These are phyloP conservation scores for Potorous gilbertii DNA, from an alignment of 2,797 vertebrate species.

Conservation along the genomic window DNA sequence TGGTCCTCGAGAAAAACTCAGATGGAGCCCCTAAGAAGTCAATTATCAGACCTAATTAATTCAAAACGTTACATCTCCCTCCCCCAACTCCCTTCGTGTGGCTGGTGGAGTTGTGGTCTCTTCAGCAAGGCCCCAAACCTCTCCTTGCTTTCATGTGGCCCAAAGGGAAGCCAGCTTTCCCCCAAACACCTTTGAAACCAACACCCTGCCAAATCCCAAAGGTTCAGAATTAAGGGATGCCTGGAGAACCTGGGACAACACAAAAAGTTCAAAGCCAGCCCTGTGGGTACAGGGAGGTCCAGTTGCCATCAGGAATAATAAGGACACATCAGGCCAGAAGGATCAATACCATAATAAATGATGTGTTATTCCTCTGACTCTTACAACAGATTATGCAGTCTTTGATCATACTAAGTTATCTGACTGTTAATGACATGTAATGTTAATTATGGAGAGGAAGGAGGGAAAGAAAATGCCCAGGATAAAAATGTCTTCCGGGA, in stretches of 20 bases:
- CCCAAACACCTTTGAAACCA: constrained; percentile 79
- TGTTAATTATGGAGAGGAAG: constrained; percentile 82
- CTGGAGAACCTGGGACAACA: constrained; percentile 73
- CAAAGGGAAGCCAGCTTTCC: constrained; percentile 73
- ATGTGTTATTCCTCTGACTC: constrained; percentile 86
- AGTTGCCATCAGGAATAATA: constrained; percentile 73
- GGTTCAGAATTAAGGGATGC: constrained; percentile 70
- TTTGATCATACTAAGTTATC: constrained; percentile 85
- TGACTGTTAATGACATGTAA: constrained; percentile 84
- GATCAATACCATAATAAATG: constrained; percentile 89
- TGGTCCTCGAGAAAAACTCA: constrained; percentile 4
- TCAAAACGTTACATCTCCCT: constrained; percentile 68
- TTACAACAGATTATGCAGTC: constrained; percentile 86
- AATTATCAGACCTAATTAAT: constrained; percentile 82
- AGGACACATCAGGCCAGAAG: constrained; percentile 87
- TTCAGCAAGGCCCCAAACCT: constrained; percentile 62
- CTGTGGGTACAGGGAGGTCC: constrained; percentile 75
- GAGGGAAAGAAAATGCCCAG: constrained; percentile 71
- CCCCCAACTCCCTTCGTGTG: constrained; percentile 70
- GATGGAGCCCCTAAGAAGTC: constrained; percentile 54
- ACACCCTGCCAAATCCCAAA: constrained; percentile 51
- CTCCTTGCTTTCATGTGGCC: constrained; percentile 82
- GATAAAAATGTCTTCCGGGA: constrained; percentile 80
- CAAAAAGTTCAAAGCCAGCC: constrained; percentile 83
- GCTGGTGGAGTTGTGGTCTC: constrained; percentile 68